Percentiles rank a stretch among this genome's conserved stretches.
These are phyloP conservation scores for Drosophila sucinea DNA, from an alignment of 1,140 invertebrate species.

Conservation along the genomic window DNA sequence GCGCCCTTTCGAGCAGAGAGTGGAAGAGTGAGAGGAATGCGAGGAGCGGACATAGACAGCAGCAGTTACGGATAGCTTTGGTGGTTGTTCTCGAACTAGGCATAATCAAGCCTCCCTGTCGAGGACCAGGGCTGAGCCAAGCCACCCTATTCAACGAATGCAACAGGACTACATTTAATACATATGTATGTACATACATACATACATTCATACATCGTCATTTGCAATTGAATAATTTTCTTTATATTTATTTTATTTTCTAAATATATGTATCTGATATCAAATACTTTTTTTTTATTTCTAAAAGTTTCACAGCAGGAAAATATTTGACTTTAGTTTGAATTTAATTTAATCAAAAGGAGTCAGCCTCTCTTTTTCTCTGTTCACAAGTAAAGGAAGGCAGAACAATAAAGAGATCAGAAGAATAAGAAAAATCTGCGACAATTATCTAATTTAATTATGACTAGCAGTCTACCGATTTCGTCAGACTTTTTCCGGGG, in stretches of 20 bases:
- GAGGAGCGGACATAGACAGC: not conserved
- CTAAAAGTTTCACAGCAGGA: too few species aligned
- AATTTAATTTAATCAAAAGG: too few species aligned
- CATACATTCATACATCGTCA: too few species aligned
- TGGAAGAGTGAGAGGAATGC: not conserved
- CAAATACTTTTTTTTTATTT: too few species aligned
- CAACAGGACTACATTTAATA: constrained; percentile 42
- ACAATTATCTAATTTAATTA: not conserved
- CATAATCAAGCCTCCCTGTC: constrained; percentile 63
- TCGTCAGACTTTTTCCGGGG: constrained; percentile 51
- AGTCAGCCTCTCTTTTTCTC: too few species aligned
- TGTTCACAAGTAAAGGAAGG: too few species aligned
- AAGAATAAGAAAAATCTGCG: too few species aligned
- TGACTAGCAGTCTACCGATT: constrained; percentile 17
- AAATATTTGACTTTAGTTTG: too few species aligned
- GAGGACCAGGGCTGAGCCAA: not conserved
- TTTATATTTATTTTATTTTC: not conserved
- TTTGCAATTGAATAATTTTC: not conserved
- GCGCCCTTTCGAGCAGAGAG: not conserved
- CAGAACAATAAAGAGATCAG: too few species aligned
- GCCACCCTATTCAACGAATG: constrained; percentile 9
- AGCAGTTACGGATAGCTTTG: constrained; percentile 26
- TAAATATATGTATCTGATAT: not conserved
- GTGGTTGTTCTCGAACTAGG: constrained; percentile 54
- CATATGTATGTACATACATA: not conserved